Conservation (phyloP, 1,140 invertebrate species). For the Ostrea edulis region DNA sequence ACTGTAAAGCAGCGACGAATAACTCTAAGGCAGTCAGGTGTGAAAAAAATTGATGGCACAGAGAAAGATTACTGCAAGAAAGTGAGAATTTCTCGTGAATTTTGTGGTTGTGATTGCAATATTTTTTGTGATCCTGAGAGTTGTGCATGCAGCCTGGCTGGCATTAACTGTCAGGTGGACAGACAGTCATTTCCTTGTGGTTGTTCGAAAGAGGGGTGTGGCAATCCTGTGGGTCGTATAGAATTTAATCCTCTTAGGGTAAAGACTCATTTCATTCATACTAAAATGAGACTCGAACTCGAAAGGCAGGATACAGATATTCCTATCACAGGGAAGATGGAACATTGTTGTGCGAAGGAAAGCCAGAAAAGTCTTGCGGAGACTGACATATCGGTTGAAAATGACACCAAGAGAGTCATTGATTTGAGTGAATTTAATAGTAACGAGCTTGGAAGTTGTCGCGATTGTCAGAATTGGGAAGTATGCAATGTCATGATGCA, state of each 20-base stretch:
- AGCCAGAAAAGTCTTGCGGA: not conserved
- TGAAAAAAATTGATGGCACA: slow-evolving; percentile 94
- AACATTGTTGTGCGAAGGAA: not conserved
- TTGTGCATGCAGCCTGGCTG: slow-evolving; percentile 95
- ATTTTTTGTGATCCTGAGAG: slow-evolving; percentile 96
- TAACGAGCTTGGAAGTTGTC: slow-evolving; percentile 77
- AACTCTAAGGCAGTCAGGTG: slow-evolving; percentile 91
- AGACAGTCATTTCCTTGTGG: slow-evolving; percentile 97
- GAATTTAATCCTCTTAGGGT: slow-evolving; percentile 98
- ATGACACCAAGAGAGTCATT: slow-evolving; percentile 56
- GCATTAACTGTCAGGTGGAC: slow-evolving; percentile 98
- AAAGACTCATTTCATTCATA: slow-evolving; percentile 98
- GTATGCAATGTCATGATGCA: slow-evolving; percentile 77
- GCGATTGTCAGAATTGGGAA: slow-evolving; percentile 78
- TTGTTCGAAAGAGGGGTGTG: slow-evolving; percentile 95
- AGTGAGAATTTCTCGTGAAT: slow-evolving; percentile 93
- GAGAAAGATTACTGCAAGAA: slow-evolving; percentile 97
- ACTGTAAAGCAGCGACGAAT: slow-evolving; percentile 93
- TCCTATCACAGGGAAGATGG: not conserved
- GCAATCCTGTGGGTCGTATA: slow-evolving; percentile 93
- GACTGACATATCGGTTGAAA: slow-evolving; percentile 35
- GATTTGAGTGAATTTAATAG: slow-evolving; percentile 76
- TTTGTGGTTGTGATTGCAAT: slow-evolving; percentile 96
- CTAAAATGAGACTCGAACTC: slow-evolving; percentile 94
- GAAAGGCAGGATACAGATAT: slow-evolving; percentile 86